phyloP scores from a whole-genome alignment of 2,888 invertebrate species.

The Ferrisia virgata region DNA sequence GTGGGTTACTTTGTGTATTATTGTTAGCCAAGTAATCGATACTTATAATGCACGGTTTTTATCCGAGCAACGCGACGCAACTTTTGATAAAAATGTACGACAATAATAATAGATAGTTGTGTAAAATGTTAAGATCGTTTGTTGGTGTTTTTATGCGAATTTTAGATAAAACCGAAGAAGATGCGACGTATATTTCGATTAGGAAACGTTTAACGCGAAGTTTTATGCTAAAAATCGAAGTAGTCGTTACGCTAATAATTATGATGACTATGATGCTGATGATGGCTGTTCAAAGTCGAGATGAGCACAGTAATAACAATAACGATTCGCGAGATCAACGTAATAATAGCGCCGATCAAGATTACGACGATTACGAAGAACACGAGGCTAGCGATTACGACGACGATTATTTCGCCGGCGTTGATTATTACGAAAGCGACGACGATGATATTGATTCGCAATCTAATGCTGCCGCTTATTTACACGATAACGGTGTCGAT shows the following conservation, averaged over 20 bases:
- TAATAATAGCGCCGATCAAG: not conserved
- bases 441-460: not conserved
- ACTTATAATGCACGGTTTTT: not conserved
- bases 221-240: slow-evolving; percentile 34
- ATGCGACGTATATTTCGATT: not conserved
- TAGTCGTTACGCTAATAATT: slow-evolving; percentile 21
- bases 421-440: not conserved
- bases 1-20: too few species aligned
- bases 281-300: slow-evolving; percentile 35
- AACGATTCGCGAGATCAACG: not conserved
- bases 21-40: too few species aligned
- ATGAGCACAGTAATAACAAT: not conserved
- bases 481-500: too few species aligned
- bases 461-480: not conserved
- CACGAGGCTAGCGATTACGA: slow-evolving; percentile 1
- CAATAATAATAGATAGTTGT: not conserved
- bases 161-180: slow-evolving; percentile 29
- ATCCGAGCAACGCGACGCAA: not conserved
- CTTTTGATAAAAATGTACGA: not conserved
- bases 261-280: slow-evolving; percentile 42
- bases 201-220: slow-evolving; percentile 18
- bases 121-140: not conserved
- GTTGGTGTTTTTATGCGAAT: slow-evolving; percentile 22
- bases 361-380: not conserved
- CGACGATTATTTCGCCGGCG: not conserved